Base-by-base conservation (phyloP, 2,888 invertebrate genomes). In the Ischnus inquisitorius region DNA sequence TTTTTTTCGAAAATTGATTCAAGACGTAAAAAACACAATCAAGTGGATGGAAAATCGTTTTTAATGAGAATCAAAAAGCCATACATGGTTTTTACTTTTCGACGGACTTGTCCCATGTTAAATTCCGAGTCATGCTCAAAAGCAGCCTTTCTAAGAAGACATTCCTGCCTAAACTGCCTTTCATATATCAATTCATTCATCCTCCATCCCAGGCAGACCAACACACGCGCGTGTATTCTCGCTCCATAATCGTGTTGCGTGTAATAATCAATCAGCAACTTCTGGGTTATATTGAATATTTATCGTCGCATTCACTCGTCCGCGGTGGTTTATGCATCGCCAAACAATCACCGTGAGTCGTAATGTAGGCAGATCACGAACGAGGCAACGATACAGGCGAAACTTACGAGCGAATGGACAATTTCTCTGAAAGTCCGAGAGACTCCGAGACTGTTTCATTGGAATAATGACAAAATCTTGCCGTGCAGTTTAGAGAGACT, bases 401-500 rank as follows among this genome's bases (percentile, higher is more conserved):
- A 51, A 51, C 19, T 5, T 46, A 54, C 68, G 75, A 62, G 68
- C 22, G 80, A 69, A 51, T 69, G 68, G 54, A 57, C 76, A 64
- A 51, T 54, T 5, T 34, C 65, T 64, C 25, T 8, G 46, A 41
- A 25, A 67, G 51, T 19, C 46, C 39, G 16, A 60, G 43, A 62
- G 48, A 19, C 48, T 48, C 25, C 22, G 10, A 43, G 57, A 65
- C 41, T 64, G 34, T 43, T 14, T 10, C 48, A 68, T 68, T 28
- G 60, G 72, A 72, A 65, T 71, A 69, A 71, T 62, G 54, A 54
- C 62, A n/a, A 78, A 75, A 54, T 51, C 43, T 25, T 22, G 10
- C 28, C n/a, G 39, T 16, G 39, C 69, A 64, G 75, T 75, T 69
- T 25, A 22, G 22, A 48, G 43, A 48, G 34, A 39, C 68, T 76